Conservation (phyloP, 2,113 vertebrate genomes). For the Corydoras sp. region DNA sequence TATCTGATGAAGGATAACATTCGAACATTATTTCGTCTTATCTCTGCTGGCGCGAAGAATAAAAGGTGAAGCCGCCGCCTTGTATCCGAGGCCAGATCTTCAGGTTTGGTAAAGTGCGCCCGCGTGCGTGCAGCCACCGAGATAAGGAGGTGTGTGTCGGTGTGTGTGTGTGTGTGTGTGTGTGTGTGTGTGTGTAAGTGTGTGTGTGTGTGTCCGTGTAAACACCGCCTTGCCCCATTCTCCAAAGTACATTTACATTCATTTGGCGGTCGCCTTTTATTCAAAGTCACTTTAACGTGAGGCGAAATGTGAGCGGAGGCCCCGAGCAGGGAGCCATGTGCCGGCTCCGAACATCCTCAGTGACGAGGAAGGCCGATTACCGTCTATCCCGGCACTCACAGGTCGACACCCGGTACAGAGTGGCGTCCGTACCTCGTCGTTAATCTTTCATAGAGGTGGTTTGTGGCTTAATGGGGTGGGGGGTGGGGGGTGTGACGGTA, state of each 20-base stretch:
- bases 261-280: not conserved
- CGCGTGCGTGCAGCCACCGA: constrained; percentile 40
- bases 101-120: constrained; percentile 48
- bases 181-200: not conserved
- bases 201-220: not conserved
- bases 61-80: constrained; percentile 53
- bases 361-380: too few species aligned
- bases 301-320: too few species aligned
- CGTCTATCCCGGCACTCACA: too few species aligned
- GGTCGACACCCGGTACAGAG: too few species aligned
- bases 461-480: too few species aligned
- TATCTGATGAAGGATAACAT: constrained; percentile 57
- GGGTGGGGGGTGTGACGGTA: too few species aligned
- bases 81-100: constrained; percentile 56
- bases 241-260: not conserved
- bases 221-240: not conserved
- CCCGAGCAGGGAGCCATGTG: too few species aligned
- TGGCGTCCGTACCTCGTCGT: too few species aligned
- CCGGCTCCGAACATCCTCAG: too few species aligned
- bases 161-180: constrained; percentile 8
- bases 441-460: too few species aligned
- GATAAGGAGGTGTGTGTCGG: constrained; percentile 52
- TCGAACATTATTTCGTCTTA: constrained; percentile 49
- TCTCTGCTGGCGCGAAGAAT: constrained; percentile 48
- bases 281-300: not conserved